These are phyloP conservation scores for Crossocerus cetratus DNA, from an alignment of 2,888 invertebrate species.

Conservation along the genomic window DNA sequence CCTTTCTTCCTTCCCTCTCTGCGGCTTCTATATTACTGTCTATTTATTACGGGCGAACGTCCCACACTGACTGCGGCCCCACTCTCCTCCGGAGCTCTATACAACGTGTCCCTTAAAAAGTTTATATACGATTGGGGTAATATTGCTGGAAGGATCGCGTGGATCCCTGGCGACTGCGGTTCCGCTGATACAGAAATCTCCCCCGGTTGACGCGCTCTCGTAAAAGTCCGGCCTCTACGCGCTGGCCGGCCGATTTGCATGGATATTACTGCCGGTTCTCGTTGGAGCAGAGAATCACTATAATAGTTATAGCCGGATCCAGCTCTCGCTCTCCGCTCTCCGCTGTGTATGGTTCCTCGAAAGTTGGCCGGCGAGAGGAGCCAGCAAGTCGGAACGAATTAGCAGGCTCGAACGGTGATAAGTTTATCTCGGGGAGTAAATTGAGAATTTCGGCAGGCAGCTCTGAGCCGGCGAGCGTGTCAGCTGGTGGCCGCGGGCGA, in stretches of 20 bases:
- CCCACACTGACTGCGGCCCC: neutral
- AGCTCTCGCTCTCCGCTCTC: too few relatives aligned
- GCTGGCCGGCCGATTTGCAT: neutral
- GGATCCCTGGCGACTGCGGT: neutral
- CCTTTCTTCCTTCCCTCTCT: too few relatives aligned
- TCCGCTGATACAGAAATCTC: neutral
- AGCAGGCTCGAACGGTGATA: constrained; percentile 38
- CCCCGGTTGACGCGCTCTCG: neutral
- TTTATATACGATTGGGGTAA: constrained; percentile 8
- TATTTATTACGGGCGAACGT: constrained; percentile 32
- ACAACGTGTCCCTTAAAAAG: neutral
- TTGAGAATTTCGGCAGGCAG: constrained; percentile 46
- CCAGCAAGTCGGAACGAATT: constrained; percentile 41
- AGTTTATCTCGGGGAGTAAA: constrained; percentile 56
- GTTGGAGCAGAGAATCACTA: too few relatives aligned
- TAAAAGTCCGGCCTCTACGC: neutral
- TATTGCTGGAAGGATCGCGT: neutral
- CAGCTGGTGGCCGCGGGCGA: constrained; percentile 65
- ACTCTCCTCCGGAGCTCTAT: neutral
- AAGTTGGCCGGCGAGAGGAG: constrained; percentile 4
- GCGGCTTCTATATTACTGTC: constrained; percentile 24
- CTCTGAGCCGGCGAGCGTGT: constrained; percentile 52
- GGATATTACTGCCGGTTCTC: neutral
- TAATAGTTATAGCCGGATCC: too few relatives aligned
- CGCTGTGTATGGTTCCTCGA: too few relatives aligned